Conservation (phyloP, 2,888 invertebrate species). For the Notodromas monacha region DNA sequence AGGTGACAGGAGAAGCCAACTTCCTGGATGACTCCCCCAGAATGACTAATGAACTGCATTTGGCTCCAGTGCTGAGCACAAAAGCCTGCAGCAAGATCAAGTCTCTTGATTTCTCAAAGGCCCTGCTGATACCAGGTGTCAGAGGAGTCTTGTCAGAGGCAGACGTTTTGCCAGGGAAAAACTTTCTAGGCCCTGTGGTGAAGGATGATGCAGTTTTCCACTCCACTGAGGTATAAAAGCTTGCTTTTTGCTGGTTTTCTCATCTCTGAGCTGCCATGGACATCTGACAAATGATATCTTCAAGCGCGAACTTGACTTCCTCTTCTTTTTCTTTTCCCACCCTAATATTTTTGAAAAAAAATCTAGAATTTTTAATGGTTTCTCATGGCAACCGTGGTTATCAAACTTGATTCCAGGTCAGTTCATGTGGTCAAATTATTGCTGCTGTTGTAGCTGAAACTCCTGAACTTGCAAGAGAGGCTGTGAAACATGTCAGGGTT, state of each 20-base stretch:
- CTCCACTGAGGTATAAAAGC: no score
- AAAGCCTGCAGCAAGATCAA: constrained; percentile 16
- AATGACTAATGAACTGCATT: constrained; percentile 14
- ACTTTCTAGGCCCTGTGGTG: constrained; percentile 11
- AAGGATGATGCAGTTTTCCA: constrained; percentile 12
- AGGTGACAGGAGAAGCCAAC: constrained; percentile 29
- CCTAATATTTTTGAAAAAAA: no score
- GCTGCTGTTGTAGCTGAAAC: constrained; percentile 45
- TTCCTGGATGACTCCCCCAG: constrained; percentile 18
- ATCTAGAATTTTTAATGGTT: no score
- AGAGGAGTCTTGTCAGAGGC: constrained; percentile 15
- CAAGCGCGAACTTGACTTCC: no score
- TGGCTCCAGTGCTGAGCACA: constrained; percentile 15
- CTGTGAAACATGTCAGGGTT: constrained; percentile 42
- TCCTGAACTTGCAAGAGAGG: constrained; percentile 43
- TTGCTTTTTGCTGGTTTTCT: no score
- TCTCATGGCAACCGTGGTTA: no score
- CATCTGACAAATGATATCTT: no score
- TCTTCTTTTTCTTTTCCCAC: no score
- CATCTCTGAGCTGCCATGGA: no score
- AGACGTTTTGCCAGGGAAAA: constrained; percentile 16
- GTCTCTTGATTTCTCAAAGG: constrained; percentile 15
- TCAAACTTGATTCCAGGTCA: no score
- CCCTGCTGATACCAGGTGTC: constrained; percentile 17
- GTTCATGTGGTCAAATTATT: constrained; percentile 40